Evolutionary conservation across 53 echinoderm and acorn worm genomes (phyloP).

Genomic region (Paracentrotus lividus): DNA sequence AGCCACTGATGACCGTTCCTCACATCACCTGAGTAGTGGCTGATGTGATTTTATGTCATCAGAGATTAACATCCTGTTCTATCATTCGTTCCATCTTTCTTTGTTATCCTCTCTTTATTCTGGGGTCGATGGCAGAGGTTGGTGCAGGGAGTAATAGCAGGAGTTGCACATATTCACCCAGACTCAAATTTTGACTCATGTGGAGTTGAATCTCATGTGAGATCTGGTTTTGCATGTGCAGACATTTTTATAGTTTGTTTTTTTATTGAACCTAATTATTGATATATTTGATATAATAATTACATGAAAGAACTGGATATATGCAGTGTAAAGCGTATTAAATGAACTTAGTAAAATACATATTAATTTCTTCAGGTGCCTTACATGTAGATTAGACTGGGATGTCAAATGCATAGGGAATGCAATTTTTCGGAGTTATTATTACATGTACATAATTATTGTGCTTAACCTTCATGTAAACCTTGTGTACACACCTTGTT

Average conservation of each 20-base stretch:
- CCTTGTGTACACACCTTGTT: no score
- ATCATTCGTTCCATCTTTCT: background rate
- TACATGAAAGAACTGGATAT: no score
- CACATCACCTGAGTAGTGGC: constrained; percentile 49
- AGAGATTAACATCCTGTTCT: background rate
- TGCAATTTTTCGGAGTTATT: no score
- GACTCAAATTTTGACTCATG: background rate
- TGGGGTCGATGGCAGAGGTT: background rate
- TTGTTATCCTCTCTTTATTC: background rate
- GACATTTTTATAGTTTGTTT: background rate
- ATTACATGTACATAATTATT: no score
- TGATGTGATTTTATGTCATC: constrained; percentile 67
- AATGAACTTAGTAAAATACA: no score
- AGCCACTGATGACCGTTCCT: constrained; percentile 61
- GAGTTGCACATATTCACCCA: constrained; percentile 57
- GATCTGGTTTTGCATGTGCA: constrained; percentile 66
- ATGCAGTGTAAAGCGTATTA: no score
- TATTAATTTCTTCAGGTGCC: no score
- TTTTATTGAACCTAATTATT: no score
- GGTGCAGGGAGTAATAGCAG: background rate
- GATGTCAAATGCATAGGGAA: no score
- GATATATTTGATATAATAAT: no score
- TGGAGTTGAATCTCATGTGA: constrained; percentile 21
- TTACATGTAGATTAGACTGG: no score
- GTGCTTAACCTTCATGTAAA: no score